phyloP scores from a whole-genome alignment of 2,888 invertebrate species.

The Diaprepes abbreviatus region DNA sequence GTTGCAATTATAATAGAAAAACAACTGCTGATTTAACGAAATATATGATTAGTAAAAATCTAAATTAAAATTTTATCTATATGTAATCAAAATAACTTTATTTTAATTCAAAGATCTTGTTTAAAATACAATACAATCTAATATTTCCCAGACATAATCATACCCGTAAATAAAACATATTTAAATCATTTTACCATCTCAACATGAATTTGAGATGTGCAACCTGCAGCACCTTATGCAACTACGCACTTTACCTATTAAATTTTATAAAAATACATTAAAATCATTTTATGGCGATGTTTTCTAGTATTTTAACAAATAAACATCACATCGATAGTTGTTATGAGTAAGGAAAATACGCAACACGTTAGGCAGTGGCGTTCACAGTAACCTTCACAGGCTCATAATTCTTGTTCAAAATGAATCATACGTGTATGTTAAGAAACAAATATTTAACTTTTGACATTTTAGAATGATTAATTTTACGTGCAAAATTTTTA shows the following conservation, averaged over 20 bases:
- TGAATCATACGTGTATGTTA: conserved; percentile 13
- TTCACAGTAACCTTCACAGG: conserved; percentile 16
- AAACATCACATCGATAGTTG: background rate
- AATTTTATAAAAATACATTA: background rate
- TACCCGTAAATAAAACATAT: no score
- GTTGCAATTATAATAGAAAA: no score
- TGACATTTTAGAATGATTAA: conserved; percentile 1
- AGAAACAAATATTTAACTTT: conserved; percentile 5
- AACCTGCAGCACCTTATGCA: background rate
- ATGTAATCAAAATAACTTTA: no score
- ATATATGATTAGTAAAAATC: no score
- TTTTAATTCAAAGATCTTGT: no score
- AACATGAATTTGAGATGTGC: no score
- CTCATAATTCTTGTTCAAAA: conserved; percentile 12
- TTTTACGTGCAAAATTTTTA: no score
- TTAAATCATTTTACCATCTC: no score
- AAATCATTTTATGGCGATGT: background rate
- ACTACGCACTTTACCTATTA: background rate
- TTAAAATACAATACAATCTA: no score
- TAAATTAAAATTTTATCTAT: no score
- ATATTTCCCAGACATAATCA: no score
- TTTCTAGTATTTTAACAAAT: conserved; percentile 4
- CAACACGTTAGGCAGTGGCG: conserved; percentile 22
- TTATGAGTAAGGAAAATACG: conserved; percentile 14
- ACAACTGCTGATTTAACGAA: no score